Evolutionary conservation across 2,797 vertebrate genomes (phyloP), one percentile per base, ranked within the genome.

Genomic region (Falco peregrinus): DNA sequence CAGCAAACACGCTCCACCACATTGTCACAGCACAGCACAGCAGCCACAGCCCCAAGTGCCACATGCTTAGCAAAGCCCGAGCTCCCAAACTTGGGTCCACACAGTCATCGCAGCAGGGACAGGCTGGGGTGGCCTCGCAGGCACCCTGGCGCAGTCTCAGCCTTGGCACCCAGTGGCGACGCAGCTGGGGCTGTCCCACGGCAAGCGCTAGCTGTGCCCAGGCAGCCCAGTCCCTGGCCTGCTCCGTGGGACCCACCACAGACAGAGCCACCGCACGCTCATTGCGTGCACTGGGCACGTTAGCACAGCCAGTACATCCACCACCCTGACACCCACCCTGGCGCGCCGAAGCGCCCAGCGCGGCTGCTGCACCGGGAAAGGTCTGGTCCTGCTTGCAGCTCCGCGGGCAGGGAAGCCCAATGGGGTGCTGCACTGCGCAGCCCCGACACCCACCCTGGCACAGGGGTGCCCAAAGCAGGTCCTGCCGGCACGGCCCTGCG

Each of bases 401-500:
- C 77, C 4, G 2, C 2, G 1, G 28, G 39, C 64, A 37, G 39
- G 39, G 56, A 29, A 29, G 29, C 50, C 59, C 3, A 4, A 31
- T 0, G 1, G 29, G 4, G 50, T 43, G 25, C 41, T 57, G 60
- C 11, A 5, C n/a, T 70, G 53, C 53, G 18, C 57, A 89, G 16
- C 61, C 13, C 19, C 0, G 1, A 39, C 45, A 53, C 22, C 37
- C 1, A 1, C 31, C n/a, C 24, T 0, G 0, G 41, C 10, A 2
- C 2, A 1, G 53, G 25, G 68, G 43, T 3, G 2, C 18, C 24
- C n/a, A 8, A 39, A 47, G 88, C 39, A 60, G 28, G n/a, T 35
- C 67, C 43, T 39, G 37, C 26, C 1, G 0, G 51, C 71, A 47
- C 1, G 0, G 31, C 35, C 33, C 43, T 1, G 2, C 1, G 0